Conservation (phyloP, 2,113 vertebrate species). For the Charadrius vociferus region DNA sequence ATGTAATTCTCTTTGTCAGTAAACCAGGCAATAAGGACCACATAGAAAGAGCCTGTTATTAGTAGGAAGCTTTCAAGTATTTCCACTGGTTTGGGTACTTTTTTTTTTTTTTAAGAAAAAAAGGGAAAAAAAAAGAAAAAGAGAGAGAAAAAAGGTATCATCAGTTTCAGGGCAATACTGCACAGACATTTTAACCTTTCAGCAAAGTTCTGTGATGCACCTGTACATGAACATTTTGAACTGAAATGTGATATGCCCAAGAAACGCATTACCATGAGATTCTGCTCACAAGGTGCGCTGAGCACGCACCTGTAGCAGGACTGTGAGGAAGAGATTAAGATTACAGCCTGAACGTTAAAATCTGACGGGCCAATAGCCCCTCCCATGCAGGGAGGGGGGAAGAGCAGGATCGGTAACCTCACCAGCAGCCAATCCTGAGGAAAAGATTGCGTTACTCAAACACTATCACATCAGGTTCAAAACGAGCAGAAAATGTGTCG, state of each 20-base stretch:
- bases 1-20: not conserved
- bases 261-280: fast-evolving
- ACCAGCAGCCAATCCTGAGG: not conserved
- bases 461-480: not conserved
- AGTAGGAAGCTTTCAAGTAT: slow-evolving; percentile 1
- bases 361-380: fast-evolving
- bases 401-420: not conserved
- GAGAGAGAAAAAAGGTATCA: slow-evolving; percentile 18
- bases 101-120: not conserved
- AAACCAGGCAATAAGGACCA: not conserved
- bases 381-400: not conserved
- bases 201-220: not conserved
- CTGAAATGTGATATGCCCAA: not conserved
- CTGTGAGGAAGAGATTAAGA: not conserved
- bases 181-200: not conserved
- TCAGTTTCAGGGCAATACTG: slow-evolving; percentile 2
- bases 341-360: fast-evolving
- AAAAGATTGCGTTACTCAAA: fast-evolving
- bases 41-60: not conserved
- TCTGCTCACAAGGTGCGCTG: fast-evolving
- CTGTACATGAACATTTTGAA: not conserved
- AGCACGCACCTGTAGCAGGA: not conserved
- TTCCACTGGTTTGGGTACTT: not conserved
- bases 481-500: not conserved
- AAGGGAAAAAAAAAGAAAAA: not conserved